Base-by-base conservation (phyloP, 2,888 invertebrate genomes). In the Philopedon plagiatum region DNA sequence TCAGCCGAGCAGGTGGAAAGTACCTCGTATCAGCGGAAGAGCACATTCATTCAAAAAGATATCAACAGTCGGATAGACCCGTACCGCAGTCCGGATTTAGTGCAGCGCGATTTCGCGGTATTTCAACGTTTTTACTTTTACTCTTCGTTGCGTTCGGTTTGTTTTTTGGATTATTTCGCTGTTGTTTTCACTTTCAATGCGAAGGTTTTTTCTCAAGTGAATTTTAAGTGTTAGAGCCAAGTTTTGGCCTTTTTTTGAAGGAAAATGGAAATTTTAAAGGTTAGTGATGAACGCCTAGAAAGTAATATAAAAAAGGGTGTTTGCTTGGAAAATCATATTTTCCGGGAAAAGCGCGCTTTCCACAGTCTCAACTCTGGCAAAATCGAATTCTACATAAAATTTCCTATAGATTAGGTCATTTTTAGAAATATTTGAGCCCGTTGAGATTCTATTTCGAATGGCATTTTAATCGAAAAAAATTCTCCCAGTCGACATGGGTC, bases 1-100 rank as follows among this genome's bases (percentile, higher is more conserved):
- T 39, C 54, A 15, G 13, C 13, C 4, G 7, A 63, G 51, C 66
- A 67, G 57, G 66, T 67, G 66, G 66, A 67, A 67, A 67, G 66
- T 67, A 32, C 66, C 21, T 23, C 34, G 60, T 37, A 65, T 58
- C 66, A 67, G 29, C 66, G 60, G 66, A 67, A 67, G 66, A 67
- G 37, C 18, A 41, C 21, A 32, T 56, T 54, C 57, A 58, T 67
- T 67, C 66, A 67, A 67, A 67, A 32, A 58, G 57, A 56, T 26
- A 49, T 46, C 57, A 44, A 51, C 56, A 46, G 58, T 23, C 49
- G 51, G 9, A 49, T 21, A 67, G 66, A 67, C 58, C 44, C 66
- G 44, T 58, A 46, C 39, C 9, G 41, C 58, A 23, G 19, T 37
- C 58, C 1, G 21, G 58, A 60, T 58, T 66, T 39, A 23, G 37